Evolutionary conservation across 2,797 vertebrate species (phyloP).

Genomic region (Myotis daubentonii): DNA sequence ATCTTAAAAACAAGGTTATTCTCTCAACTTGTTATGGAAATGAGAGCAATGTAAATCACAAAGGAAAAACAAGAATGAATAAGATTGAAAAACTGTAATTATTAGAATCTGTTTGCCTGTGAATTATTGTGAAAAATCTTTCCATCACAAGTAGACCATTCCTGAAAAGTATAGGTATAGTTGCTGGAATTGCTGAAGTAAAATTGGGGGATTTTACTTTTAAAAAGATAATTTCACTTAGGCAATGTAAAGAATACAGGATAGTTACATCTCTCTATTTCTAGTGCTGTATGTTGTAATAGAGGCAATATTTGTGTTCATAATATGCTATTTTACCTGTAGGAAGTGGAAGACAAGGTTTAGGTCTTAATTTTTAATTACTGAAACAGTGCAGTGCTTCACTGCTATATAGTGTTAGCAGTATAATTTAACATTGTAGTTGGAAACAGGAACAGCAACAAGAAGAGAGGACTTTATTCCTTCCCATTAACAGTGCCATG

Average conservation of each 20-base stretch:
- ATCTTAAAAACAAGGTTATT: background rate
- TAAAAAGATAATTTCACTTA: background rate
- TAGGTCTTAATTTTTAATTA: slow-evolving; percentile 8
- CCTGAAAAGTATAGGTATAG: background rate
- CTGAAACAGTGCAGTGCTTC: background rate
- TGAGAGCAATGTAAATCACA: background rate
- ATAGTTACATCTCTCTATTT: background rate
- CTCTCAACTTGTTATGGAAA: background rate
- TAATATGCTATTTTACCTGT: background rate
- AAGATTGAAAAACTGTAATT: background rate
- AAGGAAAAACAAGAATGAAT: background rate
- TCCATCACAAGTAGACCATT: background rate
- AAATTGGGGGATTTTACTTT: background rate
- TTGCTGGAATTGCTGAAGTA: background rate
- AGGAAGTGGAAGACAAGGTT: background rate
- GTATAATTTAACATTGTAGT: background rate
- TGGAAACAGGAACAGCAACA: slow-evolving; percentile 6
- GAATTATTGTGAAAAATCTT: slow-evolving; percentile 24
- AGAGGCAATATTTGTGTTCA: background rate
- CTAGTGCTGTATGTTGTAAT: background rate
- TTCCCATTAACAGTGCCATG: background rate
- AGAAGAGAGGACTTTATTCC: background rate
- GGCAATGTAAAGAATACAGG: background rate
- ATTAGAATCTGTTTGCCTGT: background rate
- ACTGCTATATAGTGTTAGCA: background rate